Evolutionary conservation across 2,888 invertebrate species (phyloP).

Genomic region (Athalia cordata): DNA sequence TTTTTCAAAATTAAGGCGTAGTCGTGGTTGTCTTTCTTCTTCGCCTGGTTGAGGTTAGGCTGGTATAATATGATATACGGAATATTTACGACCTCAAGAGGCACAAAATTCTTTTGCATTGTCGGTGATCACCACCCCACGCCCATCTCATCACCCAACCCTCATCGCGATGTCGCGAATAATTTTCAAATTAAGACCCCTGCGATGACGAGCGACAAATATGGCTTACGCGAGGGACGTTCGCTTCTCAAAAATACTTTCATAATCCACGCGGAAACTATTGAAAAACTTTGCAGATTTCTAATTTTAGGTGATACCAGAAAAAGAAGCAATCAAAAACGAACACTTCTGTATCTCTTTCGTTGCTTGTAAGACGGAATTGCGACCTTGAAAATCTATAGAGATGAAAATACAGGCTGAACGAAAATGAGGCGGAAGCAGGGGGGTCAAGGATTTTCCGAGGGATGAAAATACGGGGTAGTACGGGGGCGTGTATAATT

Average conservation of each 20-base stretch:
- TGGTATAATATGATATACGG: background rate
- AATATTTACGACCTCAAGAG: slow-evolving; percentile 10
- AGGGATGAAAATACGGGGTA: background rate
- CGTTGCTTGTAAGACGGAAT: too few relatives aligned
- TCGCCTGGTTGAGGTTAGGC: too few relatives aligned
- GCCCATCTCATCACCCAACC: too few relatives aligned
- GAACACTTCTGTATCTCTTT: too few relatives aligned
- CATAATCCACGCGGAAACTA: too few relatives aligned
- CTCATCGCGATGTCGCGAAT: background rate
- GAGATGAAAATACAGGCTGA: too few relatives aligned
- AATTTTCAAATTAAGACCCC: slow-evolving; percentile 8
- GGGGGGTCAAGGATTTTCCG: background rate
- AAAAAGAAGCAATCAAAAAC: too few relatives aligned
- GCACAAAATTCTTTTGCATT: background rate
- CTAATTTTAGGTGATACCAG: background rate
- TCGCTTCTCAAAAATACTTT: background rate
- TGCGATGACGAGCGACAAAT: slow-evolving; percentile 3
- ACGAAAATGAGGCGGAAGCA: too few relatives aligned
- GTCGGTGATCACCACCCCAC: too few relatives aligned
- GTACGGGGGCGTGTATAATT: background rate
- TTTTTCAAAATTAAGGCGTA: slow-evolving; percentile 8
- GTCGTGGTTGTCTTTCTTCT: too few relatives aligned
- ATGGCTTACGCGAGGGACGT: background rate
- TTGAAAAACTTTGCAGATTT: background rate
- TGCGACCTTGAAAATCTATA: too few relatives aligned